These are phyloP conservation scores for Oligia fasciuncula DNA, from an alignment of 2,888 invertebrate genomes.

Conservation along the genomic window DNA sequence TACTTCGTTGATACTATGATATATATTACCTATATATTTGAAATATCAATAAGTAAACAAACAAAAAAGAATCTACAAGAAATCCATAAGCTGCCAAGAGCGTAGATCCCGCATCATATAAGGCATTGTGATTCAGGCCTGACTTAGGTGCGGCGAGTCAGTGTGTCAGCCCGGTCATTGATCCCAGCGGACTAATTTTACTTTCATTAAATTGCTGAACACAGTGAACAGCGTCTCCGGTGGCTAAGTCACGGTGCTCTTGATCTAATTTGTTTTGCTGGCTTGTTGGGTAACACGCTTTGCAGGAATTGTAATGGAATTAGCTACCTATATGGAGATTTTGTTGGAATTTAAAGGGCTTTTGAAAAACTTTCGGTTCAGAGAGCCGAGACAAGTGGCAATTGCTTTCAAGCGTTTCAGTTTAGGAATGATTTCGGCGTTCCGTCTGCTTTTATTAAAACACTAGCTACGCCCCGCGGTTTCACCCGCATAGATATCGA, in stretches of 20 bases:
- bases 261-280: conserved; percentile 44
- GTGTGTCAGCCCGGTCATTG: conserved; percentile 86
- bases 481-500: no score
- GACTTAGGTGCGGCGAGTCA: conserved; percentile 74
- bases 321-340: no score
- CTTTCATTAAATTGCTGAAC: conserved; percentile 84
- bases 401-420: background rate
- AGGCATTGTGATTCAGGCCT: conserved; percentile 57
- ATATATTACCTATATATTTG: background rate
- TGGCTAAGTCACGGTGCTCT: conserved; percentile 45
- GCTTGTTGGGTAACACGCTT: conserved; percentile 10
- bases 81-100: conserved; percentile 25
- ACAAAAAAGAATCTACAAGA: conserved; percentile 21
- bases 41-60: conserved; percentile 7
- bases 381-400: background rate
- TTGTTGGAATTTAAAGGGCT: background rate
- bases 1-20: background rate
- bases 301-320: no score
- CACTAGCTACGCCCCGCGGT: no score
- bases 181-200: conserved; percentile 83
- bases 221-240: conserved; percentile 55
- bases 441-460: background rate
- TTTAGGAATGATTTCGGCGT: background rate
- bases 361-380: background rate
- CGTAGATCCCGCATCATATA: conserved; percentile 44